Evolutionary conservation across 2,113 vertebrate genomes (phyloP).

Genomic region (Nesogale talazaci): DNA sequence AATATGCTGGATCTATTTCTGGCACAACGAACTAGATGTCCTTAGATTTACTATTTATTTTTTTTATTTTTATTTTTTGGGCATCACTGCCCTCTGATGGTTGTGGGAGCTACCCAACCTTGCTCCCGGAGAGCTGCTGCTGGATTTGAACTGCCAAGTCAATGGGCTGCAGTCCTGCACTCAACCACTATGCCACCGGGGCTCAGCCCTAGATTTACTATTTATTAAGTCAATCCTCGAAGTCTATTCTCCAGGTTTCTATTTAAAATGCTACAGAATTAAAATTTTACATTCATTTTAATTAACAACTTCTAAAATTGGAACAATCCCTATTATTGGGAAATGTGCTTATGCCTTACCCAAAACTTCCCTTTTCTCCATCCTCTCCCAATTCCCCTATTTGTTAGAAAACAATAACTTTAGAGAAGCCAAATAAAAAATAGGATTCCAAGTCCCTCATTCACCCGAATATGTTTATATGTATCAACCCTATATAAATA

Average conservation of each 20-base stretch:
- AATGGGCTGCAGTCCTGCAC: too few species aligned
- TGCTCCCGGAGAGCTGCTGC: too few species aligned
- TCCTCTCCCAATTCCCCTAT: too few species aligned
- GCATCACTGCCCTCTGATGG: too few species aligned
- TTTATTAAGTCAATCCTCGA: conserved; percentile 50
- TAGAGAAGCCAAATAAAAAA: background rate
- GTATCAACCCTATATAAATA: background rate
- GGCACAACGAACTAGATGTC: background rate
- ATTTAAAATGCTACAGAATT: background rate
- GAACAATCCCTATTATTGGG: background rate
- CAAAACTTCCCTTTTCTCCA: too few species aligned
- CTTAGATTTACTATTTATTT: conserved; percentile 40
- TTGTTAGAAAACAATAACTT: background rate
- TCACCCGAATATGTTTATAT: background rate
- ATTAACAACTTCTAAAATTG: background rate
- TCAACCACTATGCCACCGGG: too few species aligned
- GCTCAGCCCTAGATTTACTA: conserved; percentile 32
- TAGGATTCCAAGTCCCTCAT: background rate
- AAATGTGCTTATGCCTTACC: too few species aligned
- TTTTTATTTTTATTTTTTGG: too few species aligned
- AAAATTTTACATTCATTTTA: conserved; percentile 35
- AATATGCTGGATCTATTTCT: background rate
- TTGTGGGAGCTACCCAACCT: too few species aligned
- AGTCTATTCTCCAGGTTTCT: background rate
- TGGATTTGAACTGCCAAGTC: too few species aligned